Base-by-base conservation (phyloP, 2,113 vertebrate genomes). In the Sisor rabdophorus region DNA sequence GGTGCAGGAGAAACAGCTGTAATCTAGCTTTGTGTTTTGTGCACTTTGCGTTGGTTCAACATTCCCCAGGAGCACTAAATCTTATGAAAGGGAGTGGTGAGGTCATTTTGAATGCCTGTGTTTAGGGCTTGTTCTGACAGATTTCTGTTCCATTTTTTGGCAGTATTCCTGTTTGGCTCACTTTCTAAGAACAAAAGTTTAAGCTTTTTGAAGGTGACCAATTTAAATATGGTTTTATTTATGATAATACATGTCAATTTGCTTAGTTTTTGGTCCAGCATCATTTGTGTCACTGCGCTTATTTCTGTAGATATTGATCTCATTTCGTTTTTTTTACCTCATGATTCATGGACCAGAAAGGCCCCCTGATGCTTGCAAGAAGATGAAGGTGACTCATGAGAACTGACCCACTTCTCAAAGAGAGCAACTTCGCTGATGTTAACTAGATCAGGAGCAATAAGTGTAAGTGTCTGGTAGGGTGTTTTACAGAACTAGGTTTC, bases 321-420 rank as follows among this genome's bases (percentile, higher is more conserved):
- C 40, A 30, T 68, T 60, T 58, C 69, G 68, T 73, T 36, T 60
- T n/a, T n/a, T n/a, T n/a, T n/a, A n/a, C n/a, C 47, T 13, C 17
- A 63, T 63, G 61, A 61, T 75, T 79, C 54, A 16, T 44, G 28
- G 6, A 30, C 53, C 53, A 52, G 79, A 73, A 82, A 79, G 50
- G 59, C 65, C 63, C 61, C 80, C n/a, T 73, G 77, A 72, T 77
- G 78, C 71, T 61, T 76, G 61, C 75, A 59, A n/a, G 73, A 76
- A 48, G 61, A 61, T 48, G 12, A 30, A 79, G 54, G 74, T 64
- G 81, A 76, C 81, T 82, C 81, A 32, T 79, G 69, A 82, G 81
- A 82, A 76, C 81, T 82, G 75, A 79, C 81, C 81, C 77, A 82
- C 47, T 82, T 82, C 75, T 69, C 40, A 50, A 63, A 73, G 32